Base-by-base conservation (phyloP, 1,140 invertebrate genomes). In the Theocolax elegans region DNA sequence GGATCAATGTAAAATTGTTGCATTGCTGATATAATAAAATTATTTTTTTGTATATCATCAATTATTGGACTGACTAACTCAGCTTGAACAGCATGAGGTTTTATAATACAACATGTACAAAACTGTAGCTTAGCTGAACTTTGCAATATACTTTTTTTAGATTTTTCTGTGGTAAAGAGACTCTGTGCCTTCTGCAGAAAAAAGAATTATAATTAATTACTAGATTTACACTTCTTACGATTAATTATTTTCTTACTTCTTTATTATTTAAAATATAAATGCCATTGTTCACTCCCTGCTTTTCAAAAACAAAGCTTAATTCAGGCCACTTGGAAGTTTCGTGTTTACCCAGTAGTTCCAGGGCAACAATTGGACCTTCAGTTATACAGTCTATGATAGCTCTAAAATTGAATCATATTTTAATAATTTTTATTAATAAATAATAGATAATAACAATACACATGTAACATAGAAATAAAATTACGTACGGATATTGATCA, bases 21-120 rank as follows among this genome's bases (percentile, higher is more conserved):
- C 38, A 96, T 83, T 6, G 93, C 94, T 3, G 92, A 91, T 15
- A 98, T 90, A 46, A 89, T 86, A 78, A 93, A 97, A 8, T 91
- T 91, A 48, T 89, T 89, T 58, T 92, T 89, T 51, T 90, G 87
- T 72, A 97, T 95, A 35, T 89, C 88, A 51, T 88, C 86, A 12
- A 97, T 85, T 15, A 96, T 93, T 63, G 89, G 82, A 3, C 94
- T 80, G 40, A 42, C 67, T 23, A 79, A 62, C 63, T 89, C 91
- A 79, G 92, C 91, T 71, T 91, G 87, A 3, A 98, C 87, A 48
- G 92, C 92, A 85, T 97, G 95, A n/a, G 96, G 96, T 83, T 97
- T 97, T 17, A 98, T 92, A 29, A 98, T 88, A 78, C 94, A 95
- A 72, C 94, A 92, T 4, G 95, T 94, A 62, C 92, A 92, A 72